Evolutionary conservation across 2,888 invertebrate genomes (phyloP), one percentile per base, ranked within the genome.

Genomic region (Ichneumon xanthorius): DNA sequence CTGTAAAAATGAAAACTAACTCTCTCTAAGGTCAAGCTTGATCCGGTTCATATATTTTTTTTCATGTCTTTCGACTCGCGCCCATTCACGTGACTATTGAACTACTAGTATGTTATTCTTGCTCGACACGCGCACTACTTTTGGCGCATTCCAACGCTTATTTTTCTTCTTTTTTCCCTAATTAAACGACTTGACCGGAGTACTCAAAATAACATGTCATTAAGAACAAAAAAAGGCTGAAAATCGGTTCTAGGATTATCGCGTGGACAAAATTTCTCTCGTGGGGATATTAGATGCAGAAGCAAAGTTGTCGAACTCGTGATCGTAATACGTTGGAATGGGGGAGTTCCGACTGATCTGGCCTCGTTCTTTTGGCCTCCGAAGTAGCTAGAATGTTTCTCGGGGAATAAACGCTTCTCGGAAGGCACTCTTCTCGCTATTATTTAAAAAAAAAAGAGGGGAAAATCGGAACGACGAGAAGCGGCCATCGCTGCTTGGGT

Each of bases 321-420:
- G 75, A 26, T 68, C 68, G 68, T 81, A 58, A 61, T 58, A 67
- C 53, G 53, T 50, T 55, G 68, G 70, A 61, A 33, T 26, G 26
- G 53, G 22, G 22, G 4, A 11, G 33, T 50, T 40, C 58, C 50
- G 48, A 61, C 45, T 48, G 40, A 75, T 77, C 30, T 63, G 81
- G 81, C 81, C 78, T 78, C 78, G 68, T 81, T 82, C 75, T 82
- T 85, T 85, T 76, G 50, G 67, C 76, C 72, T 82, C 79, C 70
- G 70, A 55, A 79, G 75, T 71, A 82, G 70, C 71, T 67, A 37
- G 53, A 53, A 75, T 70, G 68, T 61, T n/a, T 48, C 61, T 67
- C 81, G 72, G 75, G 71, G 67, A 82, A 82, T 80, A 85, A 85
- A 80, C 85, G 85, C 71, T 85, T 85, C 85, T 79, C 82, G 67